Evolutionary conservation across 92 coral and sea anemone species (phyloP), one percentile per base, ranked within the genome.

Genomic region (Plumapathes pennacea): DNA sequence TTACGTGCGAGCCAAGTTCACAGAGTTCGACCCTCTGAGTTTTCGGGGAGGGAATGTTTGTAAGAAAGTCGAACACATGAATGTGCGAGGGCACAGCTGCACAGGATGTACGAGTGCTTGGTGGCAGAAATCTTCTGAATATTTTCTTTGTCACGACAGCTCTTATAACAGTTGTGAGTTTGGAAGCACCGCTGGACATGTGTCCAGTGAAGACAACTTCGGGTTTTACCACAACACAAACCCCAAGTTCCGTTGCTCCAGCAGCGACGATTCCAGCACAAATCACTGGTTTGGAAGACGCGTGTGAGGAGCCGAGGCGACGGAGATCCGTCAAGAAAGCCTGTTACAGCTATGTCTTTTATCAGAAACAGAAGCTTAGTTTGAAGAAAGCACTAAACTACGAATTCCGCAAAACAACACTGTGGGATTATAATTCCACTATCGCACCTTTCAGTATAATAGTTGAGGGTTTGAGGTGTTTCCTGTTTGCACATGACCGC

Each of bases 201-300:
- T 62, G 23, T 0, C 0, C 8, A 26, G 62, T 8, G 55, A 72
- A 22, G 80, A 72, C 17, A 29, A 36, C 33, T 72, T 72, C 62
- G 80, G 80, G 3, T 61, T 15, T 31, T 72, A 72, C 25, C 32
- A 5, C 0, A 18, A 10, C 3, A 7, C 13, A 20, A 53, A 39
- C 25, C 2, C 46, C 23, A 72, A 10, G 1, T 61, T 61, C 47
- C 68, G 68, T 10, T 60, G 67, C 17, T 42, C 40, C 23, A 4
- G 32, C 3, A 17, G 42, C 1, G 26, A 37, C 19, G 42, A 36
- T 1, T 61, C 80, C 0, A 72, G 57, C n/a, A 72, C 62, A 10
- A 72, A 72, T 47, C 19, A 34, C 41, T 72, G 80, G 80, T 60
- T 72, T 72, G 80, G 80, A n/a, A n/a, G n/a, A n/a, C n/a, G n/a